Evolutionary conservation across 2,113 vertebrate genomes (phyloP).

Genomic region (Poeciliopsis prolifica): DNA sequence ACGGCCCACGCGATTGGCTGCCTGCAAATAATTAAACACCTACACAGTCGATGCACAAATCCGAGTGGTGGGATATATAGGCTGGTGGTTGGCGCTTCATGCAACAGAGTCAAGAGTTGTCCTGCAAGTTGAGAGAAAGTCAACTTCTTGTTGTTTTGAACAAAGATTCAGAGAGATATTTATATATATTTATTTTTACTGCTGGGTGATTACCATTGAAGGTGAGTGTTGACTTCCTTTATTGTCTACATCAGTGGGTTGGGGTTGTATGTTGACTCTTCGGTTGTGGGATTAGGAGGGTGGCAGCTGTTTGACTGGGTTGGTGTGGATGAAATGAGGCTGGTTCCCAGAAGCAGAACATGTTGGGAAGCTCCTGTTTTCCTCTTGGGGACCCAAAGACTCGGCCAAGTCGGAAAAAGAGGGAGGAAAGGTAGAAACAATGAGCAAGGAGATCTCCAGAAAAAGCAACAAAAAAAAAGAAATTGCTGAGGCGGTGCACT

Average conservation of each 20-base stretch:
- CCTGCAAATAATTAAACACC: constrained; percentile 81
- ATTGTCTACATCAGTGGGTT: constrained; percentile 8
- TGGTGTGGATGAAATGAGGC: constrained; percentile 19
- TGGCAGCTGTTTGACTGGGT: background rate
- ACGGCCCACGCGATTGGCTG: constrained; percentile 79
- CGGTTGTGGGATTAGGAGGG: constrained; percentile 16
- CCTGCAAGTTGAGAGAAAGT: constrained; percentile 76
- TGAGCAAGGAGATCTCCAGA: background rate
- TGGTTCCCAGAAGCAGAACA: constrained; percentile 22
- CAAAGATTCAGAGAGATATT: constrained; percentile 52
- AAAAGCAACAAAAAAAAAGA: background rate
- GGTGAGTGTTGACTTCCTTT: constrained; percentile 69
- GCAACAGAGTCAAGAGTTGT: constrained; percentile 76
- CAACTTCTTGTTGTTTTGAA: constrained; percentile 65
- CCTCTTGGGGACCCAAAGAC: constrained; percentile 3
- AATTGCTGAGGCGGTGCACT: constrained; percentile 9
- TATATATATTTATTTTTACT: constrained; percentile 54
- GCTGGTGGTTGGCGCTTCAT: constrained; percentile 66
- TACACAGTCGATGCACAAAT: constrained; percentile 83
- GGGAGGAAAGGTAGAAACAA: background rate
- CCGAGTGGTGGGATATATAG: constrained; percentile 88
- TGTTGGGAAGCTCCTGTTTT: constrained; percentile 12
- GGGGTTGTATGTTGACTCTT: constrained; percentile 1
- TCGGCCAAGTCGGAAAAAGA: background rate
- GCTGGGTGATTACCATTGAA: constrained; percentile 65